Conservation (phyloP, 2,113 vertebrate species). For the Daphoenositta chrysoptera region DNA sequence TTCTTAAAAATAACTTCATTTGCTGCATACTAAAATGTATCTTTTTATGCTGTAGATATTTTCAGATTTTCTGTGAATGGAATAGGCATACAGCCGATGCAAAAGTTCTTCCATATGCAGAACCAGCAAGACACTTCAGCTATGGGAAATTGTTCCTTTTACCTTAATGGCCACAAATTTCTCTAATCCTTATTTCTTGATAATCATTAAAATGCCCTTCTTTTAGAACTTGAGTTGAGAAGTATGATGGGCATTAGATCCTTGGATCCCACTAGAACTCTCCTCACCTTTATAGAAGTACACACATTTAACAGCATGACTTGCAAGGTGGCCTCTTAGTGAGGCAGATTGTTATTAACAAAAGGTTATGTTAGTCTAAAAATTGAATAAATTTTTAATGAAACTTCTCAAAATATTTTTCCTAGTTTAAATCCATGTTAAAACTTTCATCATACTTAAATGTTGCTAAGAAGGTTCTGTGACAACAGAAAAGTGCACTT, state of each 20-base stretch:
- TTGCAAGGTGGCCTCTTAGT: neutral
- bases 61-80: neutral
- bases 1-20: neutral
- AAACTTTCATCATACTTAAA: neutral
- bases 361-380: neutral
- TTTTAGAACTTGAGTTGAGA: neutral
- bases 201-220: neutral
- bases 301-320: neutral
- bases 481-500: neutral
- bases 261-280: neutral
- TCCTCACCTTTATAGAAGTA: neutral
- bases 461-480: neutral
- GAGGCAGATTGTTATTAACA: neutral
- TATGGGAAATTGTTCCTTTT: neutral
- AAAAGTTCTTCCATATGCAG: neutral
- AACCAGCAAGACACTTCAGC: neutral
- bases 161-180: neutral
- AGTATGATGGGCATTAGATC: neutral
- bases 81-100: neutral
- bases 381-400: neutral
- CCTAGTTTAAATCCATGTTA: neutral
- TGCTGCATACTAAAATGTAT: neutral
- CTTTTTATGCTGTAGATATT: neutral
- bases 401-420: neutral
- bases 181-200: neutral